Conservation (phyloP, 2,797 vertebrate species). For the Setipinna tenuifilis region DNA sequence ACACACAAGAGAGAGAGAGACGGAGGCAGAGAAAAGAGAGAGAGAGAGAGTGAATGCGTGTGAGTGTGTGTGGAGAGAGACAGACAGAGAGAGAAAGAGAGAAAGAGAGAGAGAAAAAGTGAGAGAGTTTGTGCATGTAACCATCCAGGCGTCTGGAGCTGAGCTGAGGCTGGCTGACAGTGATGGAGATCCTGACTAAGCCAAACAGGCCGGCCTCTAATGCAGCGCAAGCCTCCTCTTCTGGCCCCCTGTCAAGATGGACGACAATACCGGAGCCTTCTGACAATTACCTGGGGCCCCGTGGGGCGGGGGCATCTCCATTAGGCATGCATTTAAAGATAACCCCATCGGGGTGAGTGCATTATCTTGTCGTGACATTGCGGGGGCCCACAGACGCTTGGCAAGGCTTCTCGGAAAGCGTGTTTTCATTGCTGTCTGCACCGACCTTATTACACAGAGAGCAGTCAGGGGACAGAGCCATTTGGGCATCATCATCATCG, state of each 20-base stretch:
- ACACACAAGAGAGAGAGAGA: too few species aligned
- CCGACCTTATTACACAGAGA: background rate
- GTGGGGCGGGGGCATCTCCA: background rate
- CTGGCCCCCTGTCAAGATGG: background rate
- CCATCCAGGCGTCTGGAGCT: too few species aligned
- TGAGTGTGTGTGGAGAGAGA: too few species aligned
- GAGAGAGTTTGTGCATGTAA: too few species aligned
- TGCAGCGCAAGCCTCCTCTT: background rate
- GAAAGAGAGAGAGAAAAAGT: too few species aligned
- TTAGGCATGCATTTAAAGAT: background rate
- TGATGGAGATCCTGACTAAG: background rate
- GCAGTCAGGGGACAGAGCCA: background rate
- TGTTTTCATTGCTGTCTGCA: background rate
- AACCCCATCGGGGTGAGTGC: background rate
- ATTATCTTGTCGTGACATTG: background rate
- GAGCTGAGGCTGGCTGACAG: background rate
- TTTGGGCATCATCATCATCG: background rate
- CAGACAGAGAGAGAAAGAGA: too few species aligned
- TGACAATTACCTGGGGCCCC: background rate
- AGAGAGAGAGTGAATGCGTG: too few species aligned
- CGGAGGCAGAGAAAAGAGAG: too few species aligned
- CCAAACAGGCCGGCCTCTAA: too few species aligned
- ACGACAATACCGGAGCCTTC: background rate
- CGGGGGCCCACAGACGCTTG: background rate
- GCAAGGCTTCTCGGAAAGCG: background rate